Base-by-base conservation (phyloP, 1,140 invertebrate genomes). In the Lordiphosa stackelbergi region DNA sequence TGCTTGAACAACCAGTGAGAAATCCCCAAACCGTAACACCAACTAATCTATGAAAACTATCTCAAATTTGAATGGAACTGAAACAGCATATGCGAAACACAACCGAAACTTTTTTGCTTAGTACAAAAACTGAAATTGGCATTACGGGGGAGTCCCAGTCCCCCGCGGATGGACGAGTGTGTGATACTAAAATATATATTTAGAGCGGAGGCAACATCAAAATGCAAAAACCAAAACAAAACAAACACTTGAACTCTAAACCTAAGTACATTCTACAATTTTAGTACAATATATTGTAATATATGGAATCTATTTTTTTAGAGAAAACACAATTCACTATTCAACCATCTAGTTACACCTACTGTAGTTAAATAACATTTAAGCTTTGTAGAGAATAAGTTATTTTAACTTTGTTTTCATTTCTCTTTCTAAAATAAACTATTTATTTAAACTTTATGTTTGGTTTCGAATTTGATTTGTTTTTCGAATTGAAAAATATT, bases 241-340 rank as follows among this genome's bases (percentile, higher is more conserved):
- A 19, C 34, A 22, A 31, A 8, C 28, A 22, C 19, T 66, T 41
- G 41, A 68, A 31, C 28, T 53, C 64, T 55, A 34, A 19, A 37
- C 36, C 64, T 34, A 45, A 43, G 41, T 68, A 66, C 38, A 59
- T 68, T 68, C 46, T 66, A 68, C 45, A 66, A 53, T 59, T 35
- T 34, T 46, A 46, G 42, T 68, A 53, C 9, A 51, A 36, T 40
- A 37, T 54, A 53, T 13, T 40, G 54, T 42, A 54, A 53, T 45
- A 45, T 54, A 52, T 68, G 54, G 55, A 78, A 73, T 81, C 71
- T 81, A 78, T 78, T 81, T 78, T 78, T 81, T 53, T 74, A 74
- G 58, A 40, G 28, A 40, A 41, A 58, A 34, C 51, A 53, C 43
- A 53, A 55, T 36, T 40, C 59, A 66, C 58, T 70, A 70, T 73